Evolutionary conservation across 35 echinoderm and acorn worm species (phyloP).

Genomic region (Ophiothrix spiculata): DNA sequence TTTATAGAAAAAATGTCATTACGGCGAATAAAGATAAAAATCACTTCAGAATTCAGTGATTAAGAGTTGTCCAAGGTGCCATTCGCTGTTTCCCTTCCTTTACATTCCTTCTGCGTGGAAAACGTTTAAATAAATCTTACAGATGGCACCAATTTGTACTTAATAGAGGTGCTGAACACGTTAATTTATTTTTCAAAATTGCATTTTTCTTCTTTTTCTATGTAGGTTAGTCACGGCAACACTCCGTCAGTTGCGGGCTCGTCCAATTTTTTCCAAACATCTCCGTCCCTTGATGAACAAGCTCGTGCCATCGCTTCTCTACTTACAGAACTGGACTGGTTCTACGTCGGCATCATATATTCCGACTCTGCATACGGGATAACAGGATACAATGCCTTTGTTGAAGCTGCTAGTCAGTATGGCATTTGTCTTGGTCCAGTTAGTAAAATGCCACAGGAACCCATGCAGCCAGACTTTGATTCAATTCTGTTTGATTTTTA

Average conservation of each 20-base stretch:
- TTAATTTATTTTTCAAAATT: not conserved
- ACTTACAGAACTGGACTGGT: slow-evolving; percentile 14
- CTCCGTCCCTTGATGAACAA: slow-evolving; percentile 22
- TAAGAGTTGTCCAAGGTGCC: too few species aligned
- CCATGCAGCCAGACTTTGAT: slow-evolving; percentile 8
- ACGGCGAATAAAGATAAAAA: too few species aligned
- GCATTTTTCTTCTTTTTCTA: not conserved
- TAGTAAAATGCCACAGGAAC: not conserved
- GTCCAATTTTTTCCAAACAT: slow-evolving; percentile 14
- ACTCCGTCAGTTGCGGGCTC: not conserved
- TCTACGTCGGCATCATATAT: slow-evolving; percentile 33
- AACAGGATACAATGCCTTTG: slow-evolving; percentile 16
- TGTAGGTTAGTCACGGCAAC: slow-evolving; percentile 13
- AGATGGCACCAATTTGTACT: too few species aligned
- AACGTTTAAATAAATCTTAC: too few species aligned
- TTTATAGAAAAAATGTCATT: too few species aligned
- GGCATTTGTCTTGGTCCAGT: slow-evolving; percentile 27
- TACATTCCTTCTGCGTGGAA: too few species aligned
- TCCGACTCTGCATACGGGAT: slow-evolving; percentile 17
- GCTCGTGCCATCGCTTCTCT: not conserved
- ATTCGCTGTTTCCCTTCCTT: too few species aligned
- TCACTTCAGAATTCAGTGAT: too few species aligned
- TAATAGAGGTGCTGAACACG: too few species aligned
- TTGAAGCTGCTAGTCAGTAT: not conserved
- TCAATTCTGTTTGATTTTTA: not conserved